Evolutionary conservation across 2,888 invertebrate species (phyloP).

Genomic region (Rhagonycha fulva): DNA sequence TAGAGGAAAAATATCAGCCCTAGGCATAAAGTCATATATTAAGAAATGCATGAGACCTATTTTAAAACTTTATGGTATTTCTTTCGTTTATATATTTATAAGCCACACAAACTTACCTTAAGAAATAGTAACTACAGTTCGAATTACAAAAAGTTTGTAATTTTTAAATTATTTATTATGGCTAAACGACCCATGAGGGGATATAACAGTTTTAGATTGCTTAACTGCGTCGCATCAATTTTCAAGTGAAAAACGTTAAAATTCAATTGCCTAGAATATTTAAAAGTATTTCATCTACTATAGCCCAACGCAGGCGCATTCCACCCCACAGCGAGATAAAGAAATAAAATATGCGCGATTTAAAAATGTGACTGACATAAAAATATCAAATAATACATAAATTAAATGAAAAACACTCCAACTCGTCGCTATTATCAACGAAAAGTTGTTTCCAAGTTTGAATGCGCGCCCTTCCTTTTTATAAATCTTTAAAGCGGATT

Average conservation of each 20-base stretch:
- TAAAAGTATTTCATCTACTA: background rate
- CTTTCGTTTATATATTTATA: constrained; percentile 3
- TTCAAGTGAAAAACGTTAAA: background rate
- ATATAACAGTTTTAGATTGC: constrained; percentile 3
- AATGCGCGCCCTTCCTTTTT: background rate
- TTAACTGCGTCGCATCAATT: background rate
- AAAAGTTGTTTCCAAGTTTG: background rate
- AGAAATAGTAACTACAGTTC: background rate
- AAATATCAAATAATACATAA: background rate
- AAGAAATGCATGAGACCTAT: constrained; percentile 14
- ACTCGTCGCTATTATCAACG: background rate
- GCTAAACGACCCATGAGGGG: background rate
- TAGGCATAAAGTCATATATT: constrained; percentile 18
- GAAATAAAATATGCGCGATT: background rate
- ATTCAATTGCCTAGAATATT: background rate
- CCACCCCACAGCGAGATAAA: background rate
- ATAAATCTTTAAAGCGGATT: background rate
- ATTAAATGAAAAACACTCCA: background rate
- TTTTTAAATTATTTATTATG: background rate
- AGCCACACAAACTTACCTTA: constrained; percentile 2
- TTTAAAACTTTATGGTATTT: constrained; percentile 17
- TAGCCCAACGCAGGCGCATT: background rate
- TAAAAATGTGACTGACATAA: background rate
- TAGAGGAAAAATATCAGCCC: constrained; percentile 15
- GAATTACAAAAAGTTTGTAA: background rate